phyloP scores from a whole-genome alignment of 2,888 invertebrate species.

The Chaetogeoica ovagalla region DNA sequence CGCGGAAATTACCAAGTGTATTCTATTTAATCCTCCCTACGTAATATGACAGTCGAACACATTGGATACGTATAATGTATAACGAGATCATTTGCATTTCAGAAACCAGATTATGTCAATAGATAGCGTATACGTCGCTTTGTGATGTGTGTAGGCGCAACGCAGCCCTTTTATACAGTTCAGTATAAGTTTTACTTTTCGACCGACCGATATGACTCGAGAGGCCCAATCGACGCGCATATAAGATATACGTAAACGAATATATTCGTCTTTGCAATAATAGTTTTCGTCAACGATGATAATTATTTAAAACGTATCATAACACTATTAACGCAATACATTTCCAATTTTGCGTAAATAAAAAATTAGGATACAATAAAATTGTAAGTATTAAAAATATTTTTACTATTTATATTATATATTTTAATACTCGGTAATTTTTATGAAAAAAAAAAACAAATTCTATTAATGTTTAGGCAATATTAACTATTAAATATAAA shows the following conservation, averaged over 20 bases:
- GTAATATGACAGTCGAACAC: background rate
- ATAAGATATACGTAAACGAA: background rate
- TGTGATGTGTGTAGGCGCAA: conserved; percentile 13
- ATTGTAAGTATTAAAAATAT: too few relatives aligned
- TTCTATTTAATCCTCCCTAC: conserved; percentile 11
- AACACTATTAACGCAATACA: too few relatives aligned
- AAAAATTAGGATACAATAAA: too few relatives aligned
- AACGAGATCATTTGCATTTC: conserved; percentile 8
- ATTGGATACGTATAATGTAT: background rate
- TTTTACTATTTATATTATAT: too few relatives aligned
- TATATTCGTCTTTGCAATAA: background rate
- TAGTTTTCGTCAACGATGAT: background rate
- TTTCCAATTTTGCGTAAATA: too few relatives aligned
- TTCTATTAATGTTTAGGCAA: too few relatives aligned
- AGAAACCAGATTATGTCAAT: background rate
- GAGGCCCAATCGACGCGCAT: background rate
- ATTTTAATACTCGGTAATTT: too few relatives aligned
- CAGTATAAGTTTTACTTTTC: conserved; percentile 39
- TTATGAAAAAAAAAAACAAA: too few relatives aligned
- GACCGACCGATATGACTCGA: conserved; percentile 15
- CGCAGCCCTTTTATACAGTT: conserved; percentile 31
- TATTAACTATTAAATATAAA: too few relatives aligned
- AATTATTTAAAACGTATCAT: background rate
- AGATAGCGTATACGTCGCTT: conserved; percentile 33
- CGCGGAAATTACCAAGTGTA: background rate